Evolutionary conservation across 2,797 vertebrate species (phyloP).

Genomic region (Betta splendens): DNA sequence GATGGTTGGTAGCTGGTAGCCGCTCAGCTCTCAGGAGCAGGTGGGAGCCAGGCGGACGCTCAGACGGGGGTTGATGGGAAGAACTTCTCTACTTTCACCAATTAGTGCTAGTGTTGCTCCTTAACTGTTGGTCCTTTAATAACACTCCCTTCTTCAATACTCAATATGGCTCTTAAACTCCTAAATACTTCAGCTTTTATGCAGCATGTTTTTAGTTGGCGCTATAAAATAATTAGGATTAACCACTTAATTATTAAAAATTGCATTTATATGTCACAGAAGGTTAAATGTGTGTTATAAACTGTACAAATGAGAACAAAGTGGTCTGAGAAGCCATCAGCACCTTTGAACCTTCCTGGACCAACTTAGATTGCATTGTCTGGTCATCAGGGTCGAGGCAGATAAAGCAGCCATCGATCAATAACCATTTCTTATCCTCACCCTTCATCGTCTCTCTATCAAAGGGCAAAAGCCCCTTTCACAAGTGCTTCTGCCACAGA

Average conservation of each 20-base stretch:
- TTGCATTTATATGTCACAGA: no score
- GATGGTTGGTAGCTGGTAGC: not conserved
- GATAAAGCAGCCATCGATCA: conserved; percentile 81
- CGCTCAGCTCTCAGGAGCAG: conserved; percentile 1
- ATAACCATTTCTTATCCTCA: conserved; percentile 84
- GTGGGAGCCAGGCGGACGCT: not conserved
- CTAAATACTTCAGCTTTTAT: not conserved
- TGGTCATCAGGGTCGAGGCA: conserved; percentile 73
- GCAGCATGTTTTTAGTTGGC: no score
- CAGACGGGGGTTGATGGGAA: not conserved
- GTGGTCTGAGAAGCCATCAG: conserved; percentile 64
- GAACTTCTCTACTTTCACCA: no score
- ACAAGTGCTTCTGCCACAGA: conserved; percentile 71
- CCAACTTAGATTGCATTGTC: conserved; percentile 76
- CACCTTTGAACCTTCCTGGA: conserved; percentile 64
- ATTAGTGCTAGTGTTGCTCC: not conserved
- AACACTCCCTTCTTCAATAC: not conserved
- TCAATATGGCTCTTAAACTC: not conserved
- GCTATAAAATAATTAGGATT: no score
- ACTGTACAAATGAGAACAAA: conserved; percentile 56
- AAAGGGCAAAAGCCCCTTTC: conserved; percentile 77
- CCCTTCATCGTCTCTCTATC: conserved; percentile 82
- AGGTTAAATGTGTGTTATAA: conserved; percentile 34
- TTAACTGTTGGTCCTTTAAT: not conserved
- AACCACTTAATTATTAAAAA: no score